These are phyloP conservation scores for Dasysyrphus tricinctus DNA, from an alignment of 2,888 invertebrate species.

Conservation along the genomic window DNA sequence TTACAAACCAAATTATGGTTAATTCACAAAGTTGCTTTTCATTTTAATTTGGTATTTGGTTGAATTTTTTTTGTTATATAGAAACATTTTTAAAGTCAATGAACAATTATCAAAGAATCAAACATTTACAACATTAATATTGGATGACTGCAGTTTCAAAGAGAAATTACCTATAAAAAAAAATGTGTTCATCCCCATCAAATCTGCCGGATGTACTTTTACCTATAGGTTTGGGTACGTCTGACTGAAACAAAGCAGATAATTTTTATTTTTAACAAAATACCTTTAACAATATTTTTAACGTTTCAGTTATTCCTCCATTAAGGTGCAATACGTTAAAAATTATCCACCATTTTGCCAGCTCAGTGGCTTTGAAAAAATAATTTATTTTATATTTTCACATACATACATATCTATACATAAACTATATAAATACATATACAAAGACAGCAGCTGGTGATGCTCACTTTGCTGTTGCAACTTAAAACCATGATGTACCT, in stretches of 20 bases:
- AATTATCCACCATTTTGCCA: constrained; percentile 63
- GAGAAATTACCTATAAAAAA: not conserved
- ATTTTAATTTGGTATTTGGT: not conserved
- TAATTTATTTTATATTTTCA: constrained; percentile 9
- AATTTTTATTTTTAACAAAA: not conserved
- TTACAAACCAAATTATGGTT: too few relatives aligned
- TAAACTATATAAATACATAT: too few relatives aligned
- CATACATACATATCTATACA: not conserved
- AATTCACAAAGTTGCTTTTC: not conserved
- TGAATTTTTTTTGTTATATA: not conserved
- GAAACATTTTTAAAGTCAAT: constrained; percentile 13
- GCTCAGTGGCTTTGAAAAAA: constrained; percentile 50
- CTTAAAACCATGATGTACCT: not conserved
- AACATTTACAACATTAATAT: not conserved
- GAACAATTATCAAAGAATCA: constrained; percentile 7
- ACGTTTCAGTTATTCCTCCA: constrained; percentile 59
- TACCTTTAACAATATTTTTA: constrained; percentile 28
- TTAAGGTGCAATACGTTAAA: constrained; percentile 61
- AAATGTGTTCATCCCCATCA: not conserved
- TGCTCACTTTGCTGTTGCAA: not conserved
- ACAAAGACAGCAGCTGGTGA: constrained; percentile 5
- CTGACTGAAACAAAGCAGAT: not conserved
- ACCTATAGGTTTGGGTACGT: too few relatives aligned
- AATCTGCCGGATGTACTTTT: not conserved
- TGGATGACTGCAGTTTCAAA: constrained; percentile 2